Conservation (phyloP, 2,888 invertebrate species). For the Catocala fraxini region DNA sequence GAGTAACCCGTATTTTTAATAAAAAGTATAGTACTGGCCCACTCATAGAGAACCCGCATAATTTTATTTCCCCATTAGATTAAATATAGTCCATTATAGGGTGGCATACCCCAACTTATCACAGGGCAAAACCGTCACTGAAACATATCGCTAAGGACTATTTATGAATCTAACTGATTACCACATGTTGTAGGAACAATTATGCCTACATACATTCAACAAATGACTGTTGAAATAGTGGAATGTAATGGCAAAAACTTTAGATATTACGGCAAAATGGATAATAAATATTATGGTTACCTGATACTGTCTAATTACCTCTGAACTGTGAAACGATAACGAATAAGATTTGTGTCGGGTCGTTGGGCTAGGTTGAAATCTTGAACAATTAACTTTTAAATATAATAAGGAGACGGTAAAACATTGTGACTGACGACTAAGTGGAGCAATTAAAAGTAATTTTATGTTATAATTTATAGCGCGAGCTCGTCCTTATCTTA, state of each 20-base stretch:
- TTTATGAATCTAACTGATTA: constrained; percentile 28
- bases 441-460: constrained; percentile 54
- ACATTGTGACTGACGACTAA: constrained; percentile 24
- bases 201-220: background rate
- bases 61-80: constrained; percentile 67
- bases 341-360: constrained; percentile 33
- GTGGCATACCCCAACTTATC: constrained; percentile 68
- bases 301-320: constrained; percentile 27
- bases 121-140: constrained; percentile 44
- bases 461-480: constrained; percentile 53
- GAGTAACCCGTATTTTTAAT: constrained; percentile 31
- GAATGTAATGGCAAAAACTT: too few relatives aligned
- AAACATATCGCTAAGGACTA: constrained; percentile 42
- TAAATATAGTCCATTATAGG: constrained; percentile 61
- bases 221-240: too few relatives aligned
- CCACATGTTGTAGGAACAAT: constrained; percentile 45
- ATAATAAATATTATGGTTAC: constrained; percentile 3
- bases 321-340: constrained; percentile 26
- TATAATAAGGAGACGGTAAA: constrained; percentile 31
- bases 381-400: constrained; percentile 27
- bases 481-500: constrained; percentile 62
- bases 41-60: constrained; percentile 75
- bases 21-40: constrained; percentile 64
- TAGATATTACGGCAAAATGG: background rate
- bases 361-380: constrained; percentile 19